Evolutionary conservation across 2,888 invertebrate species (phyloP).

Genomic region (Agrotis segetum): DNA sequence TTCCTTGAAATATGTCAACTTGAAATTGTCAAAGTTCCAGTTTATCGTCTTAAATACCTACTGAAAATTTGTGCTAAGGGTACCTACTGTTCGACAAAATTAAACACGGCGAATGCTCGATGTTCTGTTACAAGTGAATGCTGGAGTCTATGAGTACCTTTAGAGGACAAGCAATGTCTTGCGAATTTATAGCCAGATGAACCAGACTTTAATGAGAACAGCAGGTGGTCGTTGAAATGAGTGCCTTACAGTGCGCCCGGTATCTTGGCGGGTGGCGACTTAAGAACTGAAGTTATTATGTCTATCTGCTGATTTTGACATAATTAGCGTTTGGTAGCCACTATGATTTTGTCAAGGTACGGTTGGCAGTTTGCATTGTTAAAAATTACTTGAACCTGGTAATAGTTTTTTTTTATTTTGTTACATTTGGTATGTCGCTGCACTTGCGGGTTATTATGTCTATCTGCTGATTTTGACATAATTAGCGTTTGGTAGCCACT

Average conservation of each 20-base stretch:
- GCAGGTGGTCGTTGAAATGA: constrained; percentile 66
- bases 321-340: constrained; percentile 12
- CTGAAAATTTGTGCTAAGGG: too few species aligned
- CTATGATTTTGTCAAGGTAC: constrained; percentile 11
- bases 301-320: constrained; percentile 11
- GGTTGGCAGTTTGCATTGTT: not conserved
- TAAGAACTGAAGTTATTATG: constrained; percentile 20
- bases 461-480: constrained; percentile 12
- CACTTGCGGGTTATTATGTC: not conserved
- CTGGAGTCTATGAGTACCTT: too few species aligned
- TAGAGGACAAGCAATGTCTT: constrained; percentile 59
- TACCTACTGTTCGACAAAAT: too few species aligned
- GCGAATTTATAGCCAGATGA: constrained; percentile 62
- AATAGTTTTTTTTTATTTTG: not conserved
- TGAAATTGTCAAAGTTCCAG: too few species aligned
- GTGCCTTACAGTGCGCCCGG: constrained; percentile 25
- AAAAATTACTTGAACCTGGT: not conserved
- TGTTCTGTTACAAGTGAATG: too few species aligned
- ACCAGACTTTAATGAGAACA: constrained; percentile 68
- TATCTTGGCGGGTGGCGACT: constrained; percentile 26
- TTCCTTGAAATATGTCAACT: too few species aligned
- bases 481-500: constrained; percentile 11
- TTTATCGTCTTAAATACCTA: too few species aligned
- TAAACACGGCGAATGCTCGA: too few species aligned
- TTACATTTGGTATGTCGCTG: not conserved